Evolutionary conservation across 2,113 vertebrate species (phyloP), one percentile per base, ranked within the genome.

Genomic region (Origma solitaria): DNA sequence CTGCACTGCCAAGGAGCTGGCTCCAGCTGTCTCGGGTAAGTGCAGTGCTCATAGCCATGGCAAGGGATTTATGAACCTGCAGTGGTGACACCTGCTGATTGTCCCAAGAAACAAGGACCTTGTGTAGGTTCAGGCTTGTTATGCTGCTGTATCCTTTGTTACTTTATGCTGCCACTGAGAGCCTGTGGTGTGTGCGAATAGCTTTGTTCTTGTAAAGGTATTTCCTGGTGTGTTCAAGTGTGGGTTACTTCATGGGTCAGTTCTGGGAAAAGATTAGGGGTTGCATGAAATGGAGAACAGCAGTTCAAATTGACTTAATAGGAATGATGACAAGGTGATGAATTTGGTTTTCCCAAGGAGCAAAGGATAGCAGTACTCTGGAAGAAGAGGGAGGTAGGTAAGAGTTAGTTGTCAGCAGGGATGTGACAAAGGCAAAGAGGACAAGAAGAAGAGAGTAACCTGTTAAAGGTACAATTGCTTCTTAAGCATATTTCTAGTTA

Each of bases 1-100:
- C 93, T 98, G 98, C 96, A 98, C 98, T 15, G 98, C 98, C 88
- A 98, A 98, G 71, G 98, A 98, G 90, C 80, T 98, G 94, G 98
- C 98, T 42, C 98, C 98, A 0, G 98, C 98, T 15, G 98, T 98
- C 83, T 98, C 98, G 5, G 98, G 98, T 98, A 89, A 94, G 19
- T 49, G 68, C 10, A 27, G 13, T 3, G 1, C 53, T 72, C 6
- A 3, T 5, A 15, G 50, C 13, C 47, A 1, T 45, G 25, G 14
- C 0, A 0, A 80, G 60, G 51, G 42, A 40, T 27, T 60, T 35
- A 4, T 11, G 56, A 21, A 38, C 2, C 19, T 56, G 35, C 27
- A 16, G 42, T 24, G 70, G 28, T 58, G 47, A 13, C 30, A 44
- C 30, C 44, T 82, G 33, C 70, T 76, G 61, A 65, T 53, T 42